phyloP scores from a whole-genome alignment of 1,140 invertebrate species.

The Drosophila setifemur region DNA sequence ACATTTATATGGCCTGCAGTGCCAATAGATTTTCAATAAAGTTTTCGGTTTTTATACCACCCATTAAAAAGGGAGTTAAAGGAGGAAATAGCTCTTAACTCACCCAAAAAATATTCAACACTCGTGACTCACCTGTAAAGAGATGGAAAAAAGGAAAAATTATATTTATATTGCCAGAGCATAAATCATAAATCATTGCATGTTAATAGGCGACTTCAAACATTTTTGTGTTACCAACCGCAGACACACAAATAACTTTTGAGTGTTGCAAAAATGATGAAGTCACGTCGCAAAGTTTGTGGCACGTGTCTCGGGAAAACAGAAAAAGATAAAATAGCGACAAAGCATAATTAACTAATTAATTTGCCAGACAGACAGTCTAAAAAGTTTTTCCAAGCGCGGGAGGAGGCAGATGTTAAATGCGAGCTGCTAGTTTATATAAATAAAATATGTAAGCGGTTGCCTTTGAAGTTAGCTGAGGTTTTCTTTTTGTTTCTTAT shows the following conservation, averaged over 20 bases:
- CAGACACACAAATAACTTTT: conserved; percentile 36
- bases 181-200: conserved; percentile 38
- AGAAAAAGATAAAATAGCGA: conserved; percentile 34
- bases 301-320: conserved; percentile 47
- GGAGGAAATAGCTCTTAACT: conserved; percentile 7
- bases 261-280: conserved; percentile 45
- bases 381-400: conserved; percentile 29
- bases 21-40: conserved; percentile 36
- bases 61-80: conserved; percentile 14
- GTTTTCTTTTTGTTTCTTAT: conserved; percentile 1
- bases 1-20: conserved; percentile 30
- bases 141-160: conserved; percentile 1
- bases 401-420: neutral
- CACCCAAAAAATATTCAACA: conserved; percentile 19
- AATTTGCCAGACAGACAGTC: conserved; percentile 48
- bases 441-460: no score
- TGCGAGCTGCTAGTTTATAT: no score
- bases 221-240: conserved; percentile 25
- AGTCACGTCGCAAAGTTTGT: conserved; percentile 43
- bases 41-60: neutral
- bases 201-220: conserved; percentile 39
- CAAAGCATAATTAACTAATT: conserved; percentile 71
- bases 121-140: conserved; percentile 45
- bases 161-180: neutral
- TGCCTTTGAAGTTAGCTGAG: no score